Conservation (phyloP, 2,888 invertebrate genomes). For the Eupelmus urozonus region DNA sequence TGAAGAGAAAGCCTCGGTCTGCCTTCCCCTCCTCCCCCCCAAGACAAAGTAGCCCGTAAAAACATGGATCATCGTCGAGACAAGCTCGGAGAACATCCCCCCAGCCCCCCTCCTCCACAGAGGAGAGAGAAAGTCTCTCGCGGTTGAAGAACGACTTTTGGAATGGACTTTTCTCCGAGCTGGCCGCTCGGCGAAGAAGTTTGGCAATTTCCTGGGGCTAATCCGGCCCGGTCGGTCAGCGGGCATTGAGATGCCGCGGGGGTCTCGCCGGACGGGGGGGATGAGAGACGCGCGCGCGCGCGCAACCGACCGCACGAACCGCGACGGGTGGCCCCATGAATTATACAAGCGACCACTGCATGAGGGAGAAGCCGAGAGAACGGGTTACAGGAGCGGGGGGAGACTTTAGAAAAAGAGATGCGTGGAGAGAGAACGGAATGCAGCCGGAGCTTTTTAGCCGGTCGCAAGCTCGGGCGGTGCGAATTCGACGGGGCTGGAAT, state of each 20-base stretch:
- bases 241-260: conserved; percentile 75
- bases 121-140: conserved; percentile 12
- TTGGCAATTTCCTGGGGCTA: conserved; percentile 77
- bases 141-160: conserved; percentile 73
- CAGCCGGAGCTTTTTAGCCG: too few relatives aligned
- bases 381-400: not conserved
- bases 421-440: conserved; percentile 62
- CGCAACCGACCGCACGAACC: conserved; percentile 66
- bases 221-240: conserved; percentile 74
- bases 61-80: conserved; percentile 43
- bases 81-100: not conserved
- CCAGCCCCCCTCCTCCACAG: not conserved
- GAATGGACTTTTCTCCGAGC: conserved; percentile 71
- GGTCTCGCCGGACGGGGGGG: conserved; percentile 64
- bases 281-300: conserved; percentile 49
- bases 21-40: too few relatives aligned
- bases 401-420: conserved; percentile 59
- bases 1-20: too few relatives aligned
- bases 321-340: conserved; percentile 73
- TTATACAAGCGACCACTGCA: conserved; percentile 73
- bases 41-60: not conserved
- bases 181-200: conserved; percentile 68
- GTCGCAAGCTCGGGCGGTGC: conserved; percentile 51
- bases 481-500: conserved; percentile 51
- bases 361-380: conserved; percentile 32